These are phyloP conservation scores for Sinocyclocheilus anophthalmus DNA, from an alignment of 2,113 vertebrate genomes.

Conservation along the genomic window DNA sequence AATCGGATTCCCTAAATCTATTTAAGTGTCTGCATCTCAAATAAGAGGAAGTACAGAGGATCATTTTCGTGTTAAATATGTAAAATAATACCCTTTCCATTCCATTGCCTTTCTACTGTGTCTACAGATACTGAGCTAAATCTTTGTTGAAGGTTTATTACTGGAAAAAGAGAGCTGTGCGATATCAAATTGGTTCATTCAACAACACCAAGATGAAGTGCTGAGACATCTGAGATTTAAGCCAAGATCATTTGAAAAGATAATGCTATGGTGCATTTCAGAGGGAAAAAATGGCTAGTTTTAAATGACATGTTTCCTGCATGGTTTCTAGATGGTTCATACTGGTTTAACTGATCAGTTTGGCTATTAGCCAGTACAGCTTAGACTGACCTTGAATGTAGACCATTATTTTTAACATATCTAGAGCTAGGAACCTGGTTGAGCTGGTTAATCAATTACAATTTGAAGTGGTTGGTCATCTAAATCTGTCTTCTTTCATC, in stretches of 20 bases:
- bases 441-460: background rate
- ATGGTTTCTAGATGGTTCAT: background rate
- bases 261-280: background rate
- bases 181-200: background rate
- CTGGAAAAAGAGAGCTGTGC: background rate
- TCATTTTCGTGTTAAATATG: background rate
- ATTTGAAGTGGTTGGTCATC: background rate
- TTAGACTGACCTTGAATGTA: background rate
- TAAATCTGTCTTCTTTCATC: background rate
- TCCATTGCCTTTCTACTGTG: background rate
- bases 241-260: background rate
- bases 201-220: background rate
- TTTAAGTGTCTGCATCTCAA: conserved; percentile 1
- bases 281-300: background rate
- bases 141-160: conserved; percentile 11
- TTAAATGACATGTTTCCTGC: background rate
- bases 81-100: background rate
- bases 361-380: background rate
- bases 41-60: conserved; percentile 14
- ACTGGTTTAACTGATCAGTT: background rate
- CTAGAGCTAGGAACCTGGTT: background rate
- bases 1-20: conserved; percentile 32
- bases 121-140: background rate
- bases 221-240: background rate
- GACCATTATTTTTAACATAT: background rate